Conservation (phyloP, 2,888 invertebrate genomes). For the Ethmia dodecea region DNA sequence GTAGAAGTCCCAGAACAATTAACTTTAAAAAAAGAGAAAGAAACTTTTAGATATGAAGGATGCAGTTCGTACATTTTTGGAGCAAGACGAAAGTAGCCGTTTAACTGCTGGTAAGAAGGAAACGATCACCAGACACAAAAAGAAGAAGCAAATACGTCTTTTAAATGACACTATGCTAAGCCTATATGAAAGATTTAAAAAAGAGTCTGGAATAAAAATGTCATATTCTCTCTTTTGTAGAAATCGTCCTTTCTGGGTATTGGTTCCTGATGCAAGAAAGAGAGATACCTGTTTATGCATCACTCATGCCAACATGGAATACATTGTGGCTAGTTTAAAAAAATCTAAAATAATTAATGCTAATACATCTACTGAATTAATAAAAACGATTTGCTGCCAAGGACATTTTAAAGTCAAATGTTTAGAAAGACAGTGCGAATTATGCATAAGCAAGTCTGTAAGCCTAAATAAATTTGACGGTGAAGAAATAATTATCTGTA, state of each 20-base stretch:
- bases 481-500: background rate
- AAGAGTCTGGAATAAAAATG: background rate
- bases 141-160: conserved; percentile 1
- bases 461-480: background rate
- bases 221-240: background rate
- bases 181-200: background rate
- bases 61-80: conserved; percentile 10
- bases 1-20: too few species aligned
- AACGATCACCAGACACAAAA: conserved; percentile 4
- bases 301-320: background rate
- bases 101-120: conserved; percentile 16
- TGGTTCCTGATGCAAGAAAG: background rate
- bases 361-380: background rate
- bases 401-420: background rate
- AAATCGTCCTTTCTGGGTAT: background rate
- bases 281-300: background rate
- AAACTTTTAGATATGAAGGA: too few species aligned
- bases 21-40: too few species aligned
- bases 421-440: background rate
- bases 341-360: background rate
- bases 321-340: background rate
- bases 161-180: background rate
- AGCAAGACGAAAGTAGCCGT: conserved; percentile 14
- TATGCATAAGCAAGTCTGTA: background rate
- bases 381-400: background rate